Conservation (phyloP, 2,113 vertebrate species). For the Elanoides forficatus region DNA sequence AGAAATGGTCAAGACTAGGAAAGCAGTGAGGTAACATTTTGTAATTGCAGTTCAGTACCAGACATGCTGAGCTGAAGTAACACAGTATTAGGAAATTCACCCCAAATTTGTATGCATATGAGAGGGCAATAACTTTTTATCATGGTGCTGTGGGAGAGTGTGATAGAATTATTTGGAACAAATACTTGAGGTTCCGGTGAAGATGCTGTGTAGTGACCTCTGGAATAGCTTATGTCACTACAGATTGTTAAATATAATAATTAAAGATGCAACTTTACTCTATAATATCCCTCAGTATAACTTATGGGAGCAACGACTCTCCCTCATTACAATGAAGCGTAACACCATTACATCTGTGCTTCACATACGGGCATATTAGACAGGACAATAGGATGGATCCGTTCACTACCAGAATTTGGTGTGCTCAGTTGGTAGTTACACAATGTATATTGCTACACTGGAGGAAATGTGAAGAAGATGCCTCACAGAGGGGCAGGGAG, state of each 20-base stretch:
- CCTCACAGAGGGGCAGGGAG: background rate
- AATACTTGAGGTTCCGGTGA: background rate
- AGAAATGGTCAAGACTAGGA: background rate
- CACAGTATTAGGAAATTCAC: background rate
- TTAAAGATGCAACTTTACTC: background rate
- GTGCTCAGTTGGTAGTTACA: background rate
- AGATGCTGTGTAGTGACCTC: background rate
- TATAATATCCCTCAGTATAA: background rate
- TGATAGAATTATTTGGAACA: background rate
- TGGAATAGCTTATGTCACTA: background rate
- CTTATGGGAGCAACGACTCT: background rate
- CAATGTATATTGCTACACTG: accelerated
- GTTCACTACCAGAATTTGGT: background rate
- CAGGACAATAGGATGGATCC: background rate
- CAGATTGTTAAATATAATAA: background rate
- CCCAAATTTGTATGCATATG: background rate
- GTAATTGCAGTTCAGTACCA: background rate
- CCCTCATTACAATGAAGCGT: background rate
- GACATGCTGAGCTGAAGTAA: background rate
- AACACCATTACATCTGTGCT: background rate
- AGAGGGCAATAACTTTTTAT: background rate
- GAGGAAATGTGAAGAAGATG: background rate
- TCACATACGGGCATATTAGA: background rate
- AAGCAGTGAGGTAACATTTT: background rate
- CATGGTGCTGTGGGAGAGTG: background rate